Evolutionary conservation across 2,888 invertebrate genomes (phyloP).

Genomic region (Hyalella azteca): DNA sequence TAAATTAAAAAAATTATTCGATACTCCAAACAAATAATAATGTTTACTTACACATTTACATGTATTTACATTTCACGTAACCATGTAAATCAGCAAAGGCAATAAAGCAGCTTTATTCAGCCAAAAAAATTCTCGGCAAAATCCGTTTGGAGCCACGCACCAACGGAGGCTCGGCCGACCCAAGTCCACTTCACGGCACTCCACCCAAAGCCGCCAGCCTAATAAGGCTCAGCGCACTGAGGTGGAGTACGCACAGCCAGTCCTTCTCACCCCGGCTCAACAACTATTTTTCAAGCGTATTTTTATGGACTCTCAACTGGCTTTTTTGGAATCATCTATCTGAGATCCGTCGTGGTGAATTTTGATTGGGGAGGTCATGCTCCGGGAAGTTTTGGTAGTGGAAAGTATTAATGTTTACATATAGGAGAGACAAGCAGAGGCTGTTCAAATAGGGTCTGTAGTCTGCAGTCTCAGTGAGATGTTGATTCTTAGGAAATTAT

Average conservation of each 20-base stretch:
- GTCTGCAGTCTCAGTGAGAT: too few relatives aligned
- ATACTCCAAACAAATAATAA: too few relatives aligned
- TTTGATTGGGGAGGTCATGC: constrained; percentile 34
- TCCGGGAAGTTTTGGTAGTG: constrained; percentile 6
- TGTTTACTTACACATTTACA: too few relatives aligned
- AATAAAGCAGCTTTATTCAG: too few relatives aligned
- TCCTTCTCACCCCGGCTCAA: neutral
- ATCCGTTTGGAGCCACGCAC: neutral
- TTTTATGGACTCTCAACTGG: constrained; percentile 18
- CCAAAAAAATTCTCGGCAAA: too few relatives aligned
- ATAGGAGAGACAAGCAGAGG: too few relatives aligned
- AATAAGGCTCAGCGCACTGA: constrained; percentile 9
- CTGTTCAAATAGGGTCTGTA: too few relatives aligned
- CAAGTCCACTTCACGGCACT: constrained; percentile 12
- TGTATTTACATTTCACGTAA: too few relatives aligned
- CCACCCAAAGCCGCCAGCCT: constrained; percentile 24
- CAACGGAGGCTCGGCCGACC: neutral
- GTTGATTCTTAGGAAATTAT: too few relatives aligned
- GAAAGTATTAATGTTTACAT: too few relatives aligned
- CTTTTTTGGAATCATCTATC: constrained; percentile 21
- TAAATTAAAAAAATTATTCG: too few relatives aligned
- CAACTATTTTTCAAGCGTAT: neutral
- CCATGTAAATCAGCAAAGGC: too few relatives aligned
- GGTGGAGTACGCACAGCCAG: constrained; percentile 3
- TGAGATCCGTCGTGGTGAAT: constrained; percentile 15